phyloP scores from a whole-genome alignment of 2,797 vertebrate genomes.

The Neolamprologus multifasciatus region DNA sequence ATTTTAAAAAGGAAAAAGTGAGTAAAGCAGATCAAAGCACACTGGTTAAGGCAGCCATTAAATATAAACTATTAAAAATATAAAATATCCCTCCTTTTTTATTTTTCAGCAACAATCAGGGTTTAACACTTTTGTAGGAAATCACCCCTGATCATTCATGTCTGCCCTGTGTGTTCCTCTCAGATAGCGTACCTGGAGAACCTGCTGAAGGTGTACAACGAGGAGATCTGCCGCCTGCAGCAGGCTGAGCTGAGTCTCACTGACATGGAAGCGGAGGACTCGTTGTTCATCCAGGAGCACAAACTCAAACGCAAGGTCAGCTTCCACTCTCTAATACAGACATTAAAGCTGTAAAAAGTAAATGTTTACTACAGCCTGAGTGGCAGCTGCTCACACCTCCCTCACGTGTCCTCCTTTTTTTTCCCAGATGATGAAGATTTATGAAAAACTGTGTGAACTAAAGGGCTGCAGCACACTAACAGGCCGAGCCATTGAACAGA shows the following conservation, averaged over 20 bases:
- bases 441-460: conserved; percentile 85
- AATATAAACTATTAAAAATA: background rate
- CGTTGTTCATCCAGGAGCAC: conserved; percentile 87
- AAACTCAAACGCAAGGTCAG: conserved; percentile 83
- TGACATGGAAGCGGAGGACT: conserved; percentile 82
- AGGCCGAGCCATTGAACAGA: conserved; percentile 87
- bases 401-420: background rate
- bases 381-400: background rate
- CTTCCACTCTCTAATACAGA: background rate
- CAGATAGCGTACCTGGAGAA: conserved; percentile 89
- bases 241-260: conserved; percentile 82
- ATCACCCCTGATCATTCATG: background rate
- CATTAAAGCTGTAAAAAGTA: background rate
- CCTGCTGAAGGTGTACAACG: conserved; percentile 81
- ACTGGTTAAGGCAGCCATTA: background rate
- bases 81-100: background rate
- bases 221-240: conserved; percentile 85
- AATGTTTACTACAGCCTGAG: accelerated
- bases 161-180: background rate
- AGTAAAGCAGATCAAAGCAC: background rate
- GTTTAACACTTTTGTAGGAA: accelerated
- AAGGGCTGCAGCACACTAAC: conserved; percentile 84
- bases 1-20: background rate
- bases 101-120: accelerated
- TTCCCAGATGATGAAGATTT: conserved; percentile 85